Base-by-base conservation (phyloP, 2,797 vertebrate species). In the Sebastes steindachneri region DNA sequence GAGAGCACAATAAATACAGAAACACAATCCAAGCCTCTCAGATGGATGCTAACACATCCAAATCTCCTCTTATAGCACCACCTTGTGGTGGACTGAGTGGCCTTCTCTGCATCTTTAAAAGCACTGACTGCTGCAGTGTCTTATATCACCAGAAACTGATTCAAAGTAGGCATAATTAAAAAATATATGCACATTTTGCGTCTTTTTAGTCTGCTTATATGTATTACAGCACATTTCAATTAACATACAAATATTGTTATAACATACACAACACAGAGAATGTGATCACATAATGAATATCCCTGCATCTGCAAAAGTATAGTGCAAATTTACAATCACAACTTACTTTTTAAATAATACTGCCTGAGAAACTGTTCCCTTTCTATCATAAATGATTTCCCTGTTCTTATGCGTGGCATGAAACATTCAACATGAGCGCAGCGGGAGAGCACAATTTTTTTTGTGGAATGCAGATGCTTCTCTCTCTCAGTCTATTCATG, bases 61-160 rank as follows among this genome's bases (percentile, higher is more conserved):
- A 95, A 94, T 88, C 88, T 92, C 95, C 88, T 94, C 94, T 94
- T 94, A 80, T 74, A 93, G 95, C 96, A 94, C 96, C 96, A 96
- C 95, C 96, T 94, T 95, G 95, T 96, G 96, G 96, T 59, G 53
- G 21, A 85, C 25, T 55, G 9, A 75, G 82, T 68, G 71, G 80
- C 63, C 29, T 71, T 83, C 55, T 70, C 23, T 28, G 23, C 65
- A 76, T 28, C 28, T 33, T 73, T 31, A 11, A 70, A 37, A 71
- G 29, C 67, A 29, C 7, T 53, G 23, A 66, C 74, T 80, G 66
- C 68, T 81, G 72, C 65, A 77, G 51, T 67, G 15, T 45, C 54
- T 65, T 54, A 53, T 35, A 65, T 72, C 62, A 85, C 14, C 64
- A 79, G 60, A 71, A 59, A 58, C 12, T 45, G 51, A 87, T 23